Evolutionary conservation across 1,140 invertebrate genomes (phyloP), one percentile per base, ranked within the genome.

Genomic region (Cyphomyrmex costatus): DNA sequence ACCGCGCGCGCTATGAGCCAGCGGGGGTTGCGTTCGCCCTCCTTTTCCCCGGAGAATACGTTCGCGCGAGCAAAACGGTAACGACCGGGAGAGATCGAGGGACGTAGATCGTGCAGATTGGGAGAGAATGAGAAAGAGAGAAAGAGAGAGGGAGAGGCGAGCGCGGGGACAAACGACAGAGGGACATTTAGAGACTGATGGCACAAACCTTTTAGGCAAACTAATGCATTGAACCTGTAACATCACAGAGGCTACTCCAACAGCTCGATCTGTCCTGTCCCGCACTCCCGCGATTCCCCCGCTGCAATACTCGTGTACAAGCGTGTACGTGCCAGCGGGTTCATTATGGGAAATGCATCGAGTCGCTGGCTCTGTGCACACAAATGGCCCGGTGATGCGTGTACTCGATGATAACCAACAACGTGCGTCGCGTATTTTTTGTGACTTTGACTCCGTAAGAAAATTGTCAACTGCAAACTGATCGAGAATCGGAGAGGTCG

Each of bases 201-300:
- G 91, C 87, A 82, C 87, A 93, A 93, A 93, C 92, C 92, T 93
- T 93, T 93, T 93, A 93, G 92, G 89, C 90, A 93, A 93, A 93
- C 93, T 93, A 92, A 93, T 93, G 91, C 91, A 92, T 71, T 86
- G 90, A 92, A 87, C 89, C 87, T 91, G 87, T 90, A 88, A 85
- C 87, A 91, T 86, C 85, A 60, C 74, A 78, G 82, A 88, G 80
- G 85, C 66, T 89, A 85, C 83, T 85, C 80, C 36, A 88, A 65
- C 30, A 68, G 56, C 66, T 90, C 79, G 79, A 86, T 61, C 89
- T 85, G 77, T 71, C 14, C 82, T 24, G 33, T 70, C 36, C 65
- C 58, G 42, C 42, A 24, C 51, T 51, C 76, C n/a, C 16, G 33
- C 16, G 33, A 56, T n/a, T 12, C 51, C 68, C 68, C 19, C 53